Conservation (phyloP, 2,797 vertebrate species). For the Microctenopoma steveboyesi region DNA sequence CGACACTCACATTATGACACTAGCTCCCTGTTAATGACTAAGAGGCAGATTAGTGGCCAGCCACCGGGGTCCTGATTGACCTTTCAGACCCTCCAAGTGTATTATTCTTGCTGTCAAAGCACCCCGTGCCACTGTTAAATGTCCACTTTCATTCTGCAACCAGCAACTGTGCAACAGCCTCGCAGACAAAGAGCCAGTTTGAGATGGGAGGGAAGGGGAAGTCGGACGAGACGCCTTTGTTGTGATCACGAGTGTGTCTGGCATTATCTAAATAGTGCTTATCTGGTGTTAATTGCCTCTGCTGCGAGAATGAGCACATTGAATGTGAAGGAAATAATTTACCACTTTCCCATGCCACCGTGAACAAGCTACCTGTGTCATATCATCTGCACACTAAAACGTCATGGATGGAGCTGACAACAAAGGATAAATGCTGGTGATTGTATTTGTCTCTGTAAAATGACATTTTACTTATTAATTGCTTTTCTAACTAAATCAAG, state of each 20-base stretch:
- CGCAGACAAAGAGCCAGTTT: slow-evolving; percentile 42
- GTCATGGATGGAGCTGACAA: slow-evolving; percentile 7
- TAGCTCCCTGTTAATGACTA: slow-evolving; percentile 50
- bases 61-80: slow-evolving; percentile 69
- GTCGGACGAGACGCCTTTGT: slow-evolving; percentile 63
- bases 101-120: slow-evolving; percentile 69
- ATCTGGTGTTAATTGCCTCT: slow-evolving; percentile 77
- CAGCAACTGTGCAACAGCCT: slow-evolving; percentile 42
- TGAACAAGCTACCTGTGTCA: slow-evolving; percentile 38
- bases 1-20: background rate
- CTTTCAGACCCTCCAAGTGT: slow-evolving; percentile 60
- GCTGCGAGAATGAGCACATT: slow-evolving; percentile 66
- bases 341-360: slow-evolving; percentile 41
- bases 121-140: slow-evolving; percentile 58
- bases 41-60: slow-evolving; percentile 67
- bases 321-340: slow-evolving; percentile 63
- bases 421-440: slow-evolving; percentile 11
- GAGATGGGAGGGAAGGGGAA: slow-evolving; percentile 28
- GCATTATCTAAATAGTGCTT: slow-evolving; percentile 79
- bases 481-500: background rate
- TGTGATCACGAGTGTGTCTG: slow-evolving; percentile 60
- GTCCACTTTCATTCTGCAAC: slow-evolving; percentile 43
- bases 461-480: background rate
- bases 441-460: background rate
- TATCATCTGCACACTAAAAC: slow-evolving; percentile 20